Conservation (phyloP, 2,888 invertebrate species). For the Scaptomyza cyrtandrae region DNA sequence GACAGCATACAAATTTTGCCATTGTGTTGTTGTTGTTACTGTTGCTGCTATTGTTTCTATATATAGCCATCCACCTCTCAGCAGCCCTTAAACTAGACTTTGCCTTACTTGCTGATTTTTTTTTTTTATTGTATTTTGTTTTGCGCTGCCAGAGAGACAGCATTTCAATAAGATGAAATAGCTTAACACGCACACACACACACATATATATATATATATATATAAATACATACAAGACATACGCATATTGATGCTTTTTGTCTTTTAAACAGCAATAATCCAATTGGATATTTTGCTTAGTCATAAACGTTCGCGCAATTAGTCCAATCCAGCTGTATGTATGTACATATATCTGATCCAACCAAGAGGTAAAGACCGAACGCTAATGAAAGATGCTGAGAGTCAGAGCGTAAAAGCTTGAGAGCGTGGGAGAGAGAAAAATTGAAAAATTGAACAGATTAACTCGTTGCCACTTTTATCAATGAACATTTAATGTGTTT, state of each 20-base stretch:
- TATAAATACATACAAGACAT: background rate
- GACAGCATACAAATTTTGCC: conserved; percentile 15
- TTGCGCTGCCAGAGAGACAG: conserved; percentile 22
- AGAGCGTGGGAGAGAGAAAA: conserved; percentile 28
- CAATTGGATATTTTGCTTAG: conserved; percentile 71
- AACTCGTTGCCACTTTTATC: conserved; percentile 54
- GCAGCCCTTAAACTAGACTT: conserved; percentile 56
- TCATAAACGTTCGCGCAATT: conserved; percentile 70
- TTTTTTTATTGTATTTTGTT: conserved; percentile 35
- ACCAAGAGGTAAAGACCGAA: background rate
- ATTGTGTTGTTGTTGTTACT: conserved; percentile 34
- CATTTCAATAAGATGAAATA: conserved; percentile 16
- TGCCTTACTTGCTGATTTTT: conserved; percentile 49
- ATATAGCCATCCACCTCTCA: conserved; percentile 40
- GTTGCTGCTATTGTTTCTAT: conserved; percentile 46
- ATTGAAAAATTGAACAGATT: conserved; percentile 21
- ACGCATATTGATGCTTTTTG: conserved; percentile 13
- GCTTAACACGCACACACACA: conserved; percentile 4
- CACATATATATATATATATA: background rate
- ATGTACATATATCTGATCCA: conserved; percentile 31
- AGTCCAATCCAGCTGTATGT: conserved; percentile 48
- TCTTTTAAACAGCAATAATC: conserved; percentile 39
- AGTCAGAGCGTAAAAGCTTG: conserved; percentile 1
- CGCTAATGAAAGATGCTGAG: background rate
- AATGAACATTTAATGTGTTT: conserved; percentile 48